Conservation (phyloP, 1,140 invertebrate genomes). For the Rhyacophila brunnea region DNA sequence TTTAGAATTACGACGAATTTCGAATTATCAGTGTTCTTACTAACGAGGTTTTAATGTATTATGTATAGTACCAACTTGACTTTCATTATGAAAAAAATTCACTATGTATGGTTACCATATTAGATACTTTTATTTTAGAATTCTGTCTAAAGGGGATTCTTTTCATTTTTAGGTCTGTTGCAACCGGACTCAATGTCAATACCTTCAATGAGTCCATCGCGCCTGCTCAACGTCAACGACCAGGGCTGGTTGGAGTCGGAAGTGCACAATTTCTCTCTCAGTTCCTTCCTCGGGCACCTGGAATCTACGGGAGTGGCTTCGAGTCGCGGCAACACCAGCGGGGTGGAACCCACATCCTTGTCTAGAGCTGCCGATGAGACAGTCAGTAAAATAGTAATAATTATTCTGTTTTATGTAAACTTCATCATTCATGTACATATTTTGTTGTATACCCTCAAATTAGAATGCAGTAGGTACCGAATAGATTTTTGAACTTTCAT, state of each 20-base stretch:
- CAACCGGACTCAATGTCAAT: slow-evolving; percentile 45
- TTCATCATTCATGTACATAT: too few relatives aligned
- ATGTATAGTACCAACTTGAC: too few relatives aligned
- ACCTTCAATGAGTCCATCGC: slow-evolving; percentile 63
- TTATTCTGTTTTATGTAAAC: too few relatives aligned
- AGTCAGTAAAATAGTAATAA: background rate
- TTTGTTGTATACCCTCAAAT: too few relatives aligned
- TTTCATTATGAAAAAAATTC: background rate
- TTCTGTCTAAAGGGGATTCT: too few relatives aligned
- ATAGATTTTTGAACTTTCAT: too few relatives aligned
- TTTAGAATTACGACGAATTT: too few relatives aligned
- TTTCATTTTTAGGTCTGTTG: slow-evolving; percentile 44
- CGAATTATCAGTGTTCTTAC: too few relatives aligned
- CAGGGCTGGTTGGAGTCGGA: slow-evolving; percentile 77
- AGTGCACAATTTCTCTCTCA: slow-evolving; percentile 79
- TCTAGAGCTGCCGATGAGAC: slow-evolving; percentile 3
- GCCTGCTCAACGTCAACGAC: slow-evolving; percentile 71
- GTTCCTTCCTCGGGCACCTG: slow-evolving; percentile 75
- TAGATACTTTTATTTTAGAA: background rate
- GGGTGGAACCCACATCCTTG: background rate
- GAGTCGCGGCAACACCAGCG: background rate
- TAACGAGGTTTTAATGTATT: too few relatives aligned
- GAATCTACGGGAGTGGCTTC: slow-evolving; percentile 52
- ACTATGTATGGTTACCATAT: background rate
- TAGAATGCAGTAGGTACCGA: too few relatives aligned